A percentile compares a stretch with the other conserved stretches of the same genome.
phyloP scores from a whole-genome alignment of 2,888 invertebrate species.

The Drosophila meridiana region DNA sequence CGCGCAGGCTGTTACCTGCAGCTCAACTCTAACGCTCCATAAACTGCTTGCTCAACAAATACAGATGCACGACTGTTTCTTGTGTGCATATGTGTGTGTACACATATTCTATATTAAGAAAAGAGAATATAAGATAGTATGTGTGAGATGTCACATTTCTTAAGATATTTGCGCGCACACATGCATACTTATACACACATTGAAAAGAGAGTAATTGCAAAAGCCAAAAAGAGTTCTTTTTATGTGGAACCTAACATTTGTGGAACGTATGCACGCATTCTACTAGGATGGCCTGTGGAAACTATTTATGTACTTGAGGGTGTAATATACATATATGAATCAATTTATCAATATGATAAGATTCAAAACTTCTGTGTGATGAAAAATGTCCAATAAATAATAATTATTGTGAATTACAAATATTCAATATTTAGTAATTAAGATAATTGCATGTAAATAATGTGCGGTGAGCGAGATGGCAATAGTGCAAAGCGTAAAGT shows the following conservation, averaged over 20 bases:
- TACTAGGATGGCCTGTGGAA: background rate
- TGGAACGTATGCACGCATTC: background rate
- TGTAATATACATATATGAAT: no score
- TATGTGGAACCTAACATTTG: background rate
- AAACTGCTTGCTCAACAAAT: no score
- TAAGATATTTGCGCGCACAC: background rate
- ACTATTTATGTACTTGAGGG: no score
- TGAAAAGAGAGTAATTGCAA: background rate
- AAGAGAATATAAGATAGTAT: background rate
- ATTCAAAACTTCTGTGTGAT: no score
- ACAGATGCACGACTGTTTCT: background rate
- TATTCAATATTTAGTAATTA: no score
- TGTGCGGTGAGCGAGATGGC: background rate
- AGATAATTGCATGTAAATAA: background rate
- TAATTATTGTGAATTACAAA: no score
- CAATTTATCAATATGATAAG: no score
- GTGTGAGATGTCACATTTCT: background rate
- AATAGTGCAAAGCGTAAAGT: background rate
- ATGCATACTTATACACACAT: no score
- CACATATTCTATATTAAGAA: background rate
- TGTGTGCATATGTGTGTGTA: background rate
- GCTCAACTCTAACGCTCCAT: background rate
- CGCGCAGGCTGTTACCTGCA: background rate
- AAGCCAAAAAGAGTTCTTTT: background rate
- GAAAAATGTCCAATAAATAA: no score